Base-by-base conservation (phyloP, 2,113 vertebrate genomes). In the Bubo blakistoni region DNA sequence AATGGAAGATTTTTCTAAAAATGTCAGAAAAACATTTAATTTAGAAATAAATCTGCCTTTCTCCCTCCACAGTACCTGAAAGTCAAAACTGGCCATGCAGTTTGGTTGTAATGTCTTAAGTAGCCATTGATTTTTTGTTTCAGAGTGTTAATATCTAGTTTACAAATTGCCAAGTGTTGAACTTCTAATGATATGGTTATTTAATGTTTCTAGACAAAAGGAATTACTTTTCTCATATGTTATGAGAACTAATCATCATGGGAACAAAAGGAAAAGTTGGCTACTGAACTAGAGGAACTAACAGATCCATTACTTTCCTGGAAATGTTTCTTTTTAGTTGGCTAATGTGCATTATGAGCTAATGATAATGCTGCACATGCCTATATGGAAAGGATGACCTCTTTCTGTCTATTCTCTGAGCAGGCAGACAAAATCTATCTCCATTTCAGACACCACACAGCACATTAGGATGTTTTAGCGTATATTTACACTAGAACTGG, bases 181-280 rank as follows among this genome's bases (percentile, higher is more conserved):
- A 57, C 65, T 81, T 71, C 69, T 81, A 81, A 88, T 81, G 47
- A 81, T 92, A 67, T 0, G 0, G 7, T 84, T 93, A 86, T 84
- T 96, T 92, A 67, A 92, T 58, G 22, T 84, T 92, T 79, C 83
- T 86, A 79, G 88, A 94, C 86, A 92, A 95, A 95, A 12, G 15
- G 69, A 94, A 95, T 92, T 93, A 91, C 21, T 95, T 95, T 94
- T 88, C 86, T 94, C 80, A 74, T 95, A 88, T 94, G 27, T 86
- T 96, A 89, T 88, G 59, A 91, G 80, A 92, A 92, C 40, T 93
- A 94, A 94, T 81, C 86, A 93, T 95, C 80, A 92, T 92, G 95
- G 72, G 95, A 96, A 96, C 82, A 92, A 94, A 96, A 81, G 65
- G 34, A 96, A 84, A 95, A 96, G 26, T 94, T 97, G 95, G 92